These are phyloP conservation scores for Macrophya annulata DNA, from an alignment of 2,888 invertebrate species.

Conservation along the genomic window DNA sequence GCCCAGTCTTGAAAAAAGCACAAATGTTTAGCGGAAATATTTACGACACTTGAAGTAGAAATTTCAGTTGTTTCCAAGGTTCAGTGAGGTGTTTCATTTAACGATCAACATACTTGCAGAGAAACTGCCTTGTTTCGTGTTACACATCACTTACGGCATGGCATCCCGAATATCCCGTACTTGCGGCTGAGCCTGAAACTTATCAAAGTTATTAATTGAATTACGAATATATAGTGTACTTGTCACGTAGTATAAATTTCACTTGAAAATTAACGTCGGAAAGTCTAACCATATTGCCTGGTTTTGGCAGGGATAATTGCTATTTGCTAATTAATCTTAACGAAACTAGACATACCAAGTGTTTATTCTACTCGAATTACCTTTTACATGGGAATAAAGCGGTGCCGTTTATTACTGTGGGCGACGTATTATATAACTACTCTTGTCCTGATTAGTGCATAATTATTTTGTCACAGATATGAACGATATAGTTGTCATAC, in stretches of 20 bases:
- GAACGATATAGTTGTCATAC: not conserved
- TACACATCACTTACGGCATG: not conserved
- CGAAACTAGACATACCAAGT: not conserved
- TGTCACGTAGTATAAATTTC: slow-evolving; percentile 2
- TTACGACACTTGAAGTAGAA: not conserved
- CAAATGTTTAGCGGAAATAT: not conserved
- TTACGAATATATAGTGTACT: slow-evolving; percentile 4
- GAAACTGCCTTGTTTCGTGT: not conserved
- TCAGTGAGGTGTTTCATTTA: not conserved
- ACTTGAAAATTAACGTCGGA: not conserved
- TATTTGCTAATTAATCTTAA: slow-evolving; percentile 19
- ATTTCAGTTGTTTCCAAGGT: not conserved
- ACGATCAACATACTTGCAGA: not conserved
- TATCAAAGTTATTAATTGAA: slow-evolving; percentile 46
- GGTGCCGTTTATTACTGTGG: not conserved
- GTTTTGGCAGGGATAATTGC: slow-evolving; percentile 15
- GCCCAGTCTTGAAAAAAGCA: not conserved
- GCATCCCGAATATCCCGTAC: not conserved
- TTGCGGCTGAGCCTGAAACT: slow-evolving; percentile 7
- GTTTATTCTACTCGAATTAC: not conserved
- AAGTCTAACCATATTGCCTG: not conserved
- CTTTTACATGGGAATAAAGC: not conserved
- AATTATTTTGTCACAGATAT: slow-evolving; percentile 17
- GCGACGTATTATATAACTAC: not conserved
- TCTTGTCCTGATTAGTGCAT: slow-evolving; percentile 11